Base-by-base conservation (phyloP, 23 tunicate genomes). In the Trididemnum clinides region DNA sequence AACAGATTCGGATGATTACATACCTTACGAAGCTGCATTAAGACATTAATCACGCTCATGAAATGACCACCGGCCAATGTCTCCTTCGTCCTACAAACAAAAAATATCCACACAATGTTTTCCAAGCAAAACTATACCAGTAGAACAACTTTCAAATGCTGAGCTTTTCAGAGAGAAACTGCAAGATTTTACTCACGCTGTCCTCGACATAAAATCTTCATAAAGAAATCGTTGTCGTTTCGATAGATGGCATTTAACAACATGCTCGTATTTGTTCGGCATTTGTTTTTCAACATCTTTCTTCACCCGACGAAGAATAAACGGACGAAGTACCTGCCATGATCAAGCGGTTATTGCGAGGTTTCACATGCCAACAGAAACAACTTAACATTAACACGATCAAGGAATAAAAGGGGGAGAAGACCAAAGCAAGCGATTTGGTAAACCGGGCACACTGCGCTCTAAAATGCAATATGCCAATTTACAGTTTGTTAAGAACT, bases 231-330 rank as follows among this genome's bases (percentile, higher is more conserved):
- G 33, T 38, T 96, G 99, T 34, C 99, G 39, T 39, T 96, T 96
- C 12, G 99, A 96, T 0, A 96, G 82, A 57, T 90, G 96, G 62
- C 99, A 96, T n/a, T 78, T 64, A 25, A 96, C 88, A 34, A 96
- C 93, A 57, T 96, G 99, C 58, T 96, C 99, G 33, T 91, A 91
- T 80, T 96, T 96, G 49, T 96, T 96, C 12, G 99, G 99, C 99
- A 96, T 96, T 64, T 96, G 99, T 33, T 96, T 90, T 51, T 96
- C 99, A 0, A 96, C 99, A 31, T 96, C 99, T 72, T 82, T 90
- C 75, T 96, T 96, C 3, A 96, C 37, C 28, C 99, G 77, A 10
- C 99, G 90, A 30, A 96, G 84, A 29, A 96, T 71, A 71, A 96
- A 96, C 21, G 99, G 99, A 0, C 99, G 76, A 18, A 96, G 90